Evolutionary conservation across 2,888 invertebrate species (phyloP).

Genomic region (Caradrina kadenii): DNA sequence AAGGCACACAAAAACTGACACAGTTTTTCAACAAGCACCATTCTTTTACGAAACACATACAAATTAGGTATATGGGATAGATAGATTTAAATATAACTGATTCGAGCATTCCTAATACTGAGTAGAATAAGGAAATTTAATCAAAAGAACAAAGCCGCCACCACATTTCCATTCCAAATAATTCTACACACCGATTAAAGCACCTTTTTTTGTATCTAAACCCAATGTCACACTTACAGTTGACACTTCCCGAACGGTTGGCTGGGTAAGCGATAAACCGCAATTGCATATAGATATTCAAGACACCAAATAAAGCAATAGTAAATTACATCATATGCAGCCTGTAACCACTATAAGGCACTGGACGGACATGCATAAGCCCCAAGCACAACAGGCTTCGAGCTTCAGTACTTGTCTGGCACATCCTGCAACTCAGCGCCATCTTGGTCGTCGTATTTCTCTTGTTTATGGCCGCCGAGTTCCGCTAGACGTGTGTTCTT

Average conservation of each 20-base stretch:
- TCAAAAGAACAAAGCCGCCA: conserved; percentile 2
- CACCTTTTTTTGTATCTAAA: conserved; percentile 11
- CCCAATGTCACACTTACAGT: background rate
- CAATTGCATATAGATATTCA: background rate
- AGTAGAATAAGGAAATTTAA: background rate
- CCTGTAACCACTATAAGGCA: conserved; percentile 56
- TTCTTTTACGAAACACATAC: background rate
- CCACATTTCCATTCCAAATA: conserved; percentile 10
- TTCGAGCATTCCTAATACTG: conserved; percentile 1
- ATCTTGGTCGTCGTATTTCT: conserved; percentile 65
- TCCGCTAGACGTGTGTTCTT: conserved; percentile 90
- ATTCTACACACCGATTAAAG: conserved; percentile 21
- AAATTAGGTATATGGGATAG: background rate
- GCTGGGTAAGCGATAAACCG: background rate
- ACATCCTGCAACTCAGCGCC: conserved; percentile 80
- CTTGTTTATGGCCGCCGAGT: conserved; percentile 83
- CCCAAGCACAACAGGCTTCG: conserved; percentile 45
- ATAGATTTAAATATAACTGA: background rate
- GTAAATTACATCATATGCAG: conserved; percentile 57
- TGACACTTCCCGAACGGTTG: background rate
- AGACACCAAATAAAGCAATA: conserved; percentile 41
- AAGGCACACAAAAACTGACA: background rate
- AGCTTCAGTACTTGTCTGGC: conserved; percentile 81
- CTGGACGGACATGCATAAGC: conserved; percentile 59
- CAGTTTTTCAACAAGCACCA: background rate